Evolutionary conservation across 2,113 vertebrate genomes (phyloP).

Genomic region (Percopsis transmontana): DNA sequence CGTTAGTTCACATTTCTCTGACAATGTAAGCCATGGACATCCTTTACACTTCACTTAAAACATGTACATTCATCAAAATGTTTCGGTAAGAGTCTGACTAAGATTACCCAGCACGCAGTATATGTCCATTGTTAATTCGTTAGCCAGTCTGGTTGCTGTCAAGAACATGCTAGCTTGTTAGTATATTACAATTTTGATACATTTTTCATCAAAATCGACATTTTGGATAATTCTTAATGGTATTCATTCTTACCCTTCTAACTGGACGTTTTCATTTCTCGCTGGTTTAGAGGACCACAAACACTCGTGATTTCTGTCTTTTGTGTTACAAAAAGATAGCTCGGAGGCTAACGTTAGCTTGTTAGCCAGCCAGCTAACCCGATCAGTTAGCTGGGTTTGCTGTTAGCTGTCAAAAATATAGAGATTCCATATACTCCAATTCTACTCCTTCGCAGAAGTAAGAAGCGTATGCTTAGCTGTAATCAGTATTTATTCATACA

Average conservation of each 20-base stretch:
- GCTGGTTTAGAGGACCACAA: background rate
- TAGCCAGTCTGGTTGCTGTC: slow-evolving; percentile 29
- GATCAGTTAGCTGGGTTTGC: slow-evolving; percentile 56
- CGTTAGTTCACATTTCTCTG: background rate
- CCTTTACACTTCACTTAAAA: no score
- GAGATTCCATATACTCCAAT: slow-evolving; percentile 24
- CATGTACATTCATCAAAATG: background rate
- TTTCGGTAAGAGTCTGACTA: no score
- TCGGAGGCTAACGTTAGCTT: slow-evolving; percentile 57
- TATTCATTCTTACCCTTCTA: slow-evolving; percentile 30
- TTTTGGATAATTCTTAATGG: background rate
- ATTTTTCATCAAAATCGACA: background rate
- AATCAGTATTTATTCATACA: slow-evolving; percentile 12
- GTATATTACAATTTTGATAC: slow-evolving; percentile 1
- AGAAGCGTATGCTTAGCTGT: background rate
- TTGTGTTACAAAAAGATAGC: slow-evolving; percentile 28
- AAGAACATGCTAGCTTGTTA: slow-evolving; percentile 33
- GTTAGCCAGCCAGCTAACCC: slow-evolving; percentile 44
- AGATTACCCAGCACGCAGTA: background rate
- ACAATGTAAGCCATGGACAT: background rate
- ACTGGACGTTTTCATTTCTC: background rate
- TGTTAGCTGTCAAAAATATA: slow-evolving; percentile 51
- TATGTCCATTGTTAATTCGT: background rate
- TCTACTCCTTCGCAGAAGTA: background rate
- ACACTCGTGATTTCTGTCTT: background rate